Conservation (phyloP, 2,888 invertebrate genomes). For the Polymixis lichenea region DNA sequence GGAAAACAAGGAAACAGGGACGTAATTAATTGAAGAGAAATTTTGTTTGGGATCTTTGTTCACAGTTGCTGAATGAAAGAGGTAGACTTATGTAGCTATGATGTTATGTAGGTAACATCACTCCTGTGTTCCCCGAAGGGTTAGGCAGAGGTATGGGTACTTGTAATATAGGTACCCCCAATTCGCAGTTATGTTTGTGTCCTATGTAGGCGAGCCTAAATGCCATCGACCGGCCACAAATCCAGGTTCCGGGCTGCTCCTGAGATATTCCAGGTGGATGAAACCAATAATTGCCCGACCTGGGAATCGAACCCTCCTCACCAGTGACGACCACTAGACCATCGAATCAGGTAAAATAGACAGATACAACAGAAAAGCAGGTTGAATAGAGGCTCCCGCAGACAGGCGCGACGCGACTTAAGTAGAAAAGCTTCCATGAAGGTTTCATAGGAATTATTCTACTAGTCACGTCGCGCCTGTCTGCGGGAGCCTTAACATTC, state of each 20-base stretch:
- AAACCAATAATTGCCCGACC: too few relatives aligned
- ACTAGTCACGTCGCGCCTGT: too few relatives aligned
- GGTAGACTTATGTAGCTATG: too few relatives aligned
- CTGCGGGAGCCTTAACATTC: conserved; percentile 4
- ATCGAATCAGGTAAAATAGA: too few relatives aligned
- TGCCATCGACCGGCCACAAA: neutral
- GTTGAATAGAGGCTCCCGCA: neutral
- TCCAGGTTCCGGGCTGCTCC: neutral
- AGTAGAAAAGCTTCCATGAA: too few relatives aligned
- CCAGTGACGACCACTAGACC: neutral
- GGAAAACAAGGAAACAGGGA: conserved; percentile 41
- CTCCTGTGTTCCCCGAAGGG: neutral
- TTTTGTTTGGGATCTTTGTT: conserved; percentile 23
- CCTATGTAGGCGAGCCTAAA: neutral
- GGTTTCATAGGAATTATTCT: too few relatives aligned
- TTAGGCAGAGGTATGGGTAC: neutral
- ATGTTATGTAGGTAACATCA: too few relatives aligned
- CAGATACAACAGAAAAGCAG: conserved; percentile 9
- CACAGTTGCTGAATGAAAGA: conserved; percentile 4
- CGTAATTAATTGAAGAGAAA: conserved; percentile 38
- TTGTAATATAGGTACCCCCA: neutral
- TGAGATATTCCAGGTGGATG: too few relatives aligned
- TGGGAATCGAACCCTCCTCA: neutral
- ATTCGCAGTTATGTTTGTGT: neutral
- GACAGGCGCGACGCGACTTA: too few relatives aligned